These are phyloP conservation scores for Ciconia boyciana DNA, from an alignment of 2,113 vertebrate species.

Conservation along the genomic window DNA sequence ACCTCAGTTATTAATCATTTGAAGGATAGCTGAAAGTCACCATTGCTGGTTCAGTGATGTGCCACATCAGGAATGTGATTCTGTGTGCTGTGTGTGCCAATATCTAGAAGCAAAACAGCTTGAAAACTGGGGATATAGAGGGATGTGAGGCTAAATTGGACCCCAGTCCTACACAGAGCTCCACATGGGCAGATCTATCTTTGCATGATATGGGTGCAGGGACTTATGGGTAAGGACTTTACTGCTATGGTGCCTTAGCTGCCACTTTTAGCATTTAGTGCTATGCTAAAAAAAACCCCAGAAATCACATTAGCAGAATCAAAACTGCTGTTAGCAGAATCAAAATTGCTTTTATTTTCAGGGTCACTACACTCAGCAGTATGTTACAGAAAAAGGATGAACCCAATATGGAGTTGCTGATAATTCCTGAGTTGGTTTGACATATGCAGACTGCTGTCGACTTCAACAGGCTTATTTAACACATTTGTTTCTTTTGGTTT, in stretches of 20 bases:
- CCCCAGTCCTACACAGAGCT: neutral
- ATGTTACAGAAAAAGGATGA: constrained; percentile 19
- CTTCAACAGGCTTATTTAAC: constrained; percentile 36
- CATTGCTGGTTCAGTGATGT: neutral
- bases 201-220: neutral
- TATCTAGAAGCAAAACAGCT: neutral
- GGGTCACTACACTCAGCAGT: neutral
- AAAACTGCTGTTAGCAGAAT: neutral
- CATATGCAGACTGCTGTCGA: neutral
- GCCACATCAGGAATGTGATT: neutral
- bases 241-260: neutral
- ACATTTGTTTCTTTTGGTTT: constrained; percentile 37
- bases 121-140: neutral
- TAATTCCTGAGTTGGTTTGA: constrained; percentile 11
- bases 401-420: constrained; percentile 12
- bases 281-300: neutral
- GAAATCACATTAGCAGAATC: constrained; percentile 4
- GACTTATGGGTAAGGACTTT: neutral
- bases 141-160: neutral
- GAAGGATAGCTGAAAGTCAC: neutral
- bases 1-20: neutral
- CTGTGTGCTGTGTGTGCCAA: neutral
- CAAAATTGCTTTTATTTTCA: constrained; percentile 35
- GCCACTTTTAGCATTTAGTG: neutral
- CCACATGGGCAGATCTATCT: neutral